Base-by-base conservation (phyloP, 2,113 vertebrate genomes). In the Brienomyrus brachyistius region DNA sequence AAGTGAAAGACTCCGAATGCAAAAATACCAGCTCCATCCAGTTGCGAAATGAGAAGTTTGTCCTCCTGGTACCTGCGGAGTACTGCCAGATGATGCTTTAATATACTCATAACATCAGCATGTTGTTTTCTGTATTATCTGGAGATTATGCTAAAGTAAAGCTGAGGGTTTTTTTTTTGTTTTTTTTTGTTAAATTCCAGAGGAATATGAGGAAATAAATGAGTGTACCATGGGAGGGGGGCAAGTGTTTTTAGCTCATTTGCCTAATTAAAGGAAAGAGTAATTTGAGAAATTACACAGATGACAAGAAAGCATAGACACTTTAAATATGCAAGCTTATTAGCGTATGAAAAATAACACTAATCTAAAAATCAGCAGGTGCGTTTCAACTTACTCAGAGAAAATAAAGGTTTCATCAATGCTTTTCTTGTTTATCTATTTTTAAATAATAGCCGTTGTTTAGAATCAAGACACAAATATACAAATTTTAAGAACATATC, bases 251-350 rank as follows among this genome's bases (percentile, higher is more conserved):
- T 92, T 88, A 7, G 48, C 92, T 91, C 90, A 91, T 90, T 91
- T 93, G 92, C 92, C 93, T 94, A 91, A 92, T 94, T 94, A 93
- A 91, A 94, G 92, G 87, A 93, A 92, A 94, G 92, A 95, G 93
- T 95, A 94, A 95, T 94, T 94, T 93, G 91, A 91, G 90, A 90
- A 93, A 92, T 90, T 92, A 92, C 91, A 90, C 92, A 94, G 94
- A 93, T 91, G 94, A 94, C 92, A 94, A 93, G 91, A 90, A 90
- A 92, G 90, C 92, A 90, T 90, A 92, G 92, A 91, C 90, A 87
- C 92, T 93, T 92, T 91, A 91, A 93, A 90, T 88, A 54, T 91
- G 91, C 89, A 51, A 91, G 91, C 90, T 93, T 93, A 94, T 94
- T 93, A 93, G 92, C 90, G 91, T 92, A 87, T 62, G 89, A 85